Evolutionary conservation across 2,797 vertebrate genomes (phyloP).

Genomic region (Vipera latastei): DNA sequence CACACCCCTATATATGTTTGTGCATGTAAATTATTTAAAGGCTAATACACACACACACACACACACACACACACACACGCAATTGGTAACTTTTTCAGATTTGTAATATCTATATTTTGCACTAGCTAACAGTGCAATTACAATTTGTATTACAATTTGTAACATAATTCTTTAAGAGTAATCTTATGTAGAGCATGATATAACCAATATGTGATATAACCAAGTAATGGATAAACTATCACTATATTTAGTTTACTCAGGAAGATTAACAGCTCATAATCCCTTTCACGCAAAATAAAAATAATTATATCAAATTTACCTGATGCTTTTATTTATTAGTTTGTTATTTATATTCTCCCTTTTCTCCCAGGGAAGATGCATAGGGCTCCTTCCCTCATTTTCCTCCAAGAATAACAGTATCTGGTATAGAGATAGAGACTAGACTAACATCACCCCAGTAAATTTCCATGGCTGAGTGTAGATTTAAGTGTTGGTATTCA

Average conservation of each 20-base stretch:
- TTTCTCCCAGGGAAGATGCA: not conserved
- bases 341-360: not conserved
- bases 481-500: not conserved
- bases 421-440: not conserved
- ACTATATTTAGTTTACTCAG: not conserved
- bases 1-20: too few relatives aligned
- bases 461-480: not conserved
- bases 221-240: not conserved
- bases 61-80: not conserved
- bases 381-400: not conserved
- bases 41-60: too few relatives aligned
- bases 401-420: not conserved
- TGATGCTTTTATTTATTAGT: not conserved
- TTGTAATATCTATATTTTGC: not conserved
- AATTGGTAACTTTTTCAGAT: not conserved
- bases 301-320: not conserved
- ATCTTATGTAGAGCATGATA: not conserved
- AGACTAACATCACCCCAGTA: not conserved
- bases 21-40: too few relatives aligned
- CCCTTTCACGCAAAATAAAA: not conserved
- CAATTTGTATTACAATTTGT: not conserved
- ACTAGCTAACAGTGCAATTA: not conserved
- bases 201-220: not conserved
- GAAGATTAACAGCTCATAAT: not conserved
- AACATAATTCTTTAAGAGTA: not conserved